Evolutionary conservation across 2,797 vertebrate genomes (phyloP), one percentile per base, ranked within the genome.

Genomic region (Falco columbarius): DNA sequence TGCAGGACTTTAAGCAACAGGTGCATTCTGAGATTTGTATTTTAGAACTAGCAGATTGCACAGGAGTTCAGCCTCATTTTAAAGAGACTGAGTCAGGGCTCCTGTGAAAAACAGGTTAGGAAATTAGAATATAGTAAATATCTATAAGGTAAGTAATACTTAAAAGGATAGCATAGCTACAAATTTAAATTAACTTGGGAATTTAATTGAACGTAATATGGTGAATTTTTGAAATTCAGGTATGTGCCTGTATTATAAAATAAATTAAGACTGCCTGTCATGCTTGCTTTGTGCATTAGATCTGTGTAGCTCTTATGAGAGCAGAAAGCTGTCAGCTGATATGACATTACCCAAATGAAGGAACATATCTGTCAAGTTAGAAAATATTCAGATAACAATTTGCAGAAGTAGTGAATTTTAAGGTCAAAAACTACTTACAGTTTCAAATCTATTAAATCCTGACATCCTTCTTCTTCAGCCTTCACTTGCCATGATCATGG

Each of bases 401-500:
- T 75, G 7, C 4, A 74, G 38, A 66, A 90, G 51, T 65, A 90
- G 80, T 17, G 1, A 8, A 68, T 74, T 80, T 92, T 42, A 71
- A 80, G 63, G 66, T 27, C 1, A 0, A 91, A 68, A 91, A 30
- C 24, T 81, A 80, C 89, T 82, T 86, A 88, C 79, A 36, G 11
- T 88, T 93, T 52, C n/a, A 42, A 51, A 30, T 65, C n/a, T 52
- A 3, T 65, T 88, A 32, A 59, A 71, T 16, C 72, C 42, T 80
- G 56, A 24, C 12, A 30, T 85, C 4, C 38, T 75, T 27, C 47
- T 81, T 58, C 56, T 61, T 71, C 97, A 99, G 99, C 99, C 26
- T 99, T 99, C 97, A 98, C 98, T 20, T 99, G 99, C 95, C 99
- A 99, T 7, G 99, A 99, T 67, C 99, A 99, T 0, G 99, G 99